Evolutionary conservation across 2,797 vertebrate species (phyloP), one percentile per base, ranked within the genome.

Genomic region (Sebastiscus tertius): DNA sequence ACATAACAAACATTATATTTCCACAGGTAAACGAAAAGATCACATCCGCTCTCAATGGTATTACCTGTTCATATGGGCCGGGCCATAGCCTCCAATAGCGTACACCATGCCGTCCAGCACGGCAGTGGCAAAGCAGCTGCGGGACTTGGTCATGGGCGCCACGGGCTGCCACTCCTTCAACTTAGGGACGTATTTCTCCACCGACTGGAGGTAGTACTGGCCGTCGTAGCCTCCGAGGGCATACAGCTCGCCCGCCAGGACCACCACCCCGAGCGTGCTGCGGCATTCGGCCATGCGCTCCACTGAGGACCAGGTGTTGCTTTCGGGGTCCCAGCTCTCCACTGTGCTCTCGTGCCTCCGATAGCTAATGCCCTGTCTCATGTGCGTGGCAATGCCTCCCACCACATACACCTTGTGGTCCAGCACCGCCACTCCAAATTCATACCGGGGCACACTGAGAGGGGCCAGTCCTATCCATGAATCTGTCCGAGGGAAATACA

Each of bases 31-130:
- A 64, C 18, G 33, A 60, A 20, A 26, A 42, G 2, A 52, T 27
- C 9, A 31, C 6, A 31, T 71, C 12, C 52, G 20, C 3, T 26
- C n/a, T 14, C 11, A 12, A 22, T 18, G 13, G 6, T 4, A 1
- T 79, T 94, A 99, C 98, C 98, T 99, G 96, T 99, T 98, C 98
- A 99, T 99, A 68, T 99, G 99, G 5, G 98, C 98, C 2, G 98
- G 98, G 1, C 99, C 98, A 0, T 99, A 99, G 1, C 98, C 99
- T 22, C 98, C 99, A 4, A 99, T 98, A 84, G 99, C 98, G 0
- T 99, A 99, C 65, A 99, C 96, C 98, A 99, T 99, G n/a, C 97
- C 97, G 4, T 99, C 98, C 84, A 99, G 89, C 59, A 98, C 97
- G 0, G 98, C 98, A 0, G 97, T 97, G 8, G 98, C 97, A 67